Percentiles rank a stretch among this genome's conserved stretches.
Evolutionary conservation across 1,140 invertebrate genomes (phyloP).

Genomic region (Amphibalanus amphitrite): DNA sequence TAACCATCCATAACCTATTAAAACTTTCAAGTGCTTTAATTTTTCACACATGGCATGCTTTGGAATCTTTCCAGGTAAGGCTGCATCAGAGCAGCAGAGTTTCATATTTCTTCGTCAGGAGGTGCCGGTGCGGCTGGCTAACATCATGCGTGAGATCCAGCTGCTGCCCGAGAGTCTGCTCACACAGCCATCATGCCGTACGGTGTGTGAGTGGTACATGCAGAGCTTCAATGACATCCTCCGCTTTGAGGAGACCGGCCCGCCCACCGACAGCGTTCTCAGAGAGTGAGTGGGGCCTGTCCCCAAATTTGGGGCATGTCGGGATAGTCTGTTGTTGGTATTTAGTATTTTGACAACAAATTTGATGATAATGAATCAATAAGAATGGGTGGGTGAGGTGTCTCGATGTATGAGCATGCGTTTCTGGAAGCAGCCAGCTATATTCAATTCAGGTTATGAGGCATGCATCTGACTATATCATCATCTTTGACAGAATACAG

Average conservation of each 20-base stretch:
- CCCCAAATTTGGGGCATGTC: too few relatives aligned
- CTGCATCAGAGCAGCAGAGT: constrained; percentile 74
- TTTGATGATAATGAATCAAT: too few relatives aligned
- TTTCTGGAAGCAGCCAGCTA: too few relatives aligned
- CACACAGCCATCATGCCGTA: constrained; percentile 67
- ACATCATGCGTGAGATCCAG: constrained; percentile 97
- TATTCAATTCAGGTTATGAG: too few relatives aligned
- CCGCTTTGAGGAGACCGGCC: constrained; percentile 66
- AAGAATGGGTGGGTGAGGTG: too few relatives aligned
- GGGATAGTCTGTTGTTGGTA: too few relatives aligned
- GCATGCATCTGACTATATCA: too few relatives aligned
- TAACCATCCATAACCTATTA: constrained; percentile 4
- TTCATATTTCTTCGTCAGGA: constrained; percentile 89
- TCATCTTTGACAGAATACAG: too few relatives aligned
- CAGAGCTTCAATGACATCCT: constrained; percentile 84
- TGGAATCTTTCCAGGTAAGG: constrained; percentile 50
- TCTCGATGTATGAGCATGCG: too few relatives aligned
- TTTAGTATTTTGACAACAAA: too few relatives aligned
- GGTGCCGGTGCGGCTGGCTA: constrained; percentile 81
- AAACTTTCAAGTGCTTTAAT: constrained; percentile 8
- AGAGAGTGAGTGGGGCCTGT: constrained; percentile 43
- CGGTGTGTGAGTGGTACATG: constrained; percentile 80
- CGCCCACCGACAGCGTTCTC: constrained; percentile 38
- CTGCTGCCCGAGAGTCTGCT: constrained; percentile 74
- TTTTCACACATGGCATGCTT: not conserved